Base-by-base conservation (phyloP, 2,888 invertebrate species). In the Clanis bilineata region DNA sequence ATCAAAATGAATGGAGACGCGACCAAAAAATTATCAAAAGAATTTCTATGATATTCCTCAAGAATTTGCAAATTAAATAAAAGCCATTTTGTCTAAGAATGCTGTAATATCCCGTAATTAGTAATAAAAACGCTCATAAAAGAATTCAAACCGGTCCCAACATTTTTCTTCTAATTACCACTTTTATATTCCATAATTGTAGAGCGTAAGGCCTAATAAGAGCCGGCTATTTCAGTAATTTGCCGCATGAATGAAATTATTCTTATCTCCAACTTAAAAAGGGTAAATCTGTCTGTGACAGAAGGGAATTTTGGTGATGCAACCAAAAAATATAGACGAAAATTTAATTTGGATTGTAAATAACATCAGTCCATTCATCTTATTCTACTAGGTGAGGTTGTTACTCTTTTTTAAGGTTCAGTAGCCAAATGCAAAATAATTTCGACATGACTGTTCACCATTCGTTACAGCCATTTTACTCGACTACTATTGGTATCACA, bases 241-340 rank as follows among this genome's bases (percentile, higher is more conserved):
- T 22, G 23, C 12, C 44, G 22, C 44, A 51, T 15, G 51, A 28
- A 51, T 51, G 32, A 51, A 15, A 12, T 32, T 51, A 51, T 51
- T 32, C 28, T 51, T 51, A 51, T 51, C 51, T 32, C 28, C 18
- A 15, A 51, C 32, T 32, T 51, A 51, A 51, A 44, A 51, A 51
- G 51, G 51, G 51, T 51, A 51, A 51, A 51, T 51, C 51, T 51
- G 51, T 18, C 10, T 32, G 32, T 18, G 51, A 51, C 51, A 51
- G 45, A 23, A 10, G 32, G 51, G 18, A 4, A n/a, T 28, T 51
- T 9, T 51, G 18, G 51, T 51, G 51, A 32, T 32, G 28, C 32
- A 51, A 28, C 25, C 44, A 15, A 51, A 51, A 51, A 18, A 18
- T 10, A 18, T 9, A 9, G 18, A 51, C 18, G 18, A 18, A 15